Evolutionary conservation across 1,140 invertebrate genomes (phyloP).

Genomic region (Anoplophora glabripennis): DNA sequence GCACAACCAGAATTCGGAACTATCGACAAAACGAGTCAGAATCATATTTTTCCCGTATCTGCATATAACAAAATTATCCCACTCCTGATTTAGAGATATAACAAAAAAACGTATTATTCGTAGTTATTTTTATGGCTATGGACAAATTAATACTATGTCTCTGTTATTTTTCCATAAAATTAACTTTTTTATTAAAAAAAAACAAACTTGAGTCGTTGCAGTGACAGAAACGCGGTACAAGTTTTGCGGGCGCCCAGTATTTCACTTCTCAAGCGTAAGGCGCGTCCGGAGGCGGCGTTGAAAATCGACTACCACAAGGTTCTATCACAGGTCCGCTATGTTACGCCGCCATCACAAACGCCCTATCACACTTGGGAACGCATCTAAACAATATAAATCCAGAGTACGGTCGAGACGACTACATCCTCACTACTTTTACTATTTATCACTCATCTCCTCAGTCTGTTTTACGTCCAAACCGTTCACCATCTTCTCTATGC

Average conservation of each 20-base stretch:
- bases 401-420: slow-evolving; percentile 12
- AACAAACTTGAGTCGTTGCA: too few relatives aligned
- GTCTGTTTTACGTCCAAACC: slow-evolving; percentile 74
- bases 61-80: too few relatives aligned
- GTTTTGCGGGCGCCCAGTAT: too few relatives aligned
- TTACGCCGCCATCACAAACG: background rate
- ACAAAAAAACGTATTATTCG: too few relatives aligned
- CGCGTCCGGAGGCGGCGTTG: background rate
- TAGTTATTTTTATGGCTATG: too few relatives aligned
- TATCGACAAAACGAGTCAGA: background rate
- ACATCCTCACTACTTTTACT: slow-evolving; percentile 34
- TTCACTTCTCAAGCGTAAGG: too few relatives aligned
- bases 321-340: slow-evolving; percentile 20
- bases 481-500: slow-evolving; percentile 96
- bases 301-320: slow-evolving; percentile 7
- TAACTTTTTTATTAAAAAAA: too few relatives aligned
- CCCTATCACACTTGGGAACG: background rate
- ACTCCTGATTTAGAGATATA: too few relatives aligned
- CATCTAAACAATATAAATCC: background rate
- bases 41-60: too few relatives aligned
- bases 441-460: slow-evolving; percentile 36
- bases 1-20: background rate
- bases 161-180: too few relatives aligned
- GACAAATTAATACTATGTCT: too few relatives aligned
- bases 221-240: too few relatives aligned